These are phyloP conservation scores for Romanogobio albipinnatus DNA, from an alignment of 2,113 vertebrate genomes.

Conservation along the genomic window DNA sequence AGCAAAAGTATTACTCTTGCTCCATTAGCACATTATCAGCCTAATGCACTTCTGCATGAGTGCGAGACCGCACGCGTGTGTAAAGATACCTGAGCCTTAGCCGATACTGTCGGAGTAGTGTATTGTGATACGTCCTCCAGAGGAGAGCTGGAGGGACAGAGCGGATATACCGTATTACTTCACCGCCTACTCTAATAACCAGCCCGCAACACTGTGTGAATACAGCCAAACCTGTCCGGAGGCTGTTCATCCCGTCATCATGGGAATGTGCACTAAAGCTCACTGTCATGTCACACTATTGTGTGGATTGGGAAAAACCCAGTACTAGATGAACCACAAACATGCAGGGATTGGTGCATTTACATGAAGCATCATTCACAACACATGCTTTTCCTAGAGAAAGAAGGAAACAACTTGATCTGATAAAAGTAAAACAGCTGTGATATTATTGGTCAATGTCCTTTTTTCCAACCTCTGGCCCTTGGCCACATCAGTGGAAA, in stretches of 20 bases:
- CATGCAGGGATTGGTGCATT: neutral
- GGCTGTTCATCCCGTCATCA: neutral
- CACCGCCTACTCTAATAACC: neutral
- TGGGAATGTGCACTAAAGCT: slow-evolving; percentile 9
- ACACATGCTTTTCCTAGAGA: neutral
- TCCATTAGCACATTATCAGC: neutral
- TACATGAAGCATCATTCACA: neutral
- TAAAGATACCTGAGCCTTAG: slow-evolving; percentile 32
- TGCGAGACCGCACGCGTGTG: neutral
- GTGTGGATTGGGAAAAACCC: too few species aligned
- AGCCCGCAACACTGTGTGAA: neutral
- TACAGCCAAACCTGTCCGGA: slow-evolving; percentile 26
- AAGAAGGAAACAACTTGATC: neutral
- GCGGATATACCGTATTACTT: neutral
- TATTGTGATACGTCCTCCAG: slow-evolving; percentile 41
- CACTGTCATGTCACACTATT: neutral
- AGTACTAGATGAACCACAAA: neutral
- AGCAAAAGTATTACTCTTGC: neutral
- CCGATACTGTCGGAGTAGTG: slow-evolving; percentile 34
- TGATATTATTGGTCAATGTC: neutral
- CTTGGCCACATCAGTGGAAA: neutral
- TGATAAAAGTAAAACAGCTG: neutral
- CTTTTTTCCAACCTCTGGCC: neutral
- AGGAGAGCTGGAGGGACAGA: slow-evolving; percentile 30
- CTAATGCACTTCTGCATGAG: slow-evolving; percentile 27